phyloP scores from a whole-genome alignment of 2,797 vertebrate species.

The Cossypha dichroa region DNA sequence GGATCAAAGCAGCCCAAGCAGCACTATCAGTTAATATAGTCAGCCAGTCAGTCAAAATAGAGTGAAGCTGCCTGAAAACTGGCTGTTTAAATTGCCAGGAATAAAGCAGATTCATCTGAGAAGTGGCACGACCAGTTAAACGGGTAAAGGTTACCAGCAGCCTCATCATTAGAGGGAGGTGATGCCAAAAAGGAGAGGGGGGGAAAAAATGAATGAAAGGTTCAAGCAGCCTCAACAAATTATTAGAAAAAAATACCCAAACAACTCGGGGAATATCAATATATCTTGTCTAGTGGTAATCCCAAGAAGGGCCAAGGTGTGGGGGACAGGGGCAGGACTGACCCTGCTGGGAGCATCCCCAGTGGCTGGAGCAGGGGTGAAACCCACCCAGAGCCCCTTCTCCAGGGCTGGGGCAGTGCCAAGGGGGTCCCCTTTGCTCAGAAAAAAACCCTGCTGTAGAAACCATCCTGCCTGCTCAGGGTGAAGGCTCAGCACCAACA shows the following conservation, averaged over 20 bases:
- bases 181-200: neutral
- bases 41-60: slow-evolving; percentile 58
- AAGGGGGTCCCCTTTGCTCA: neutral
- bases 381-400: neutral
- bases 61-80: slow-evolving; percentile 57
- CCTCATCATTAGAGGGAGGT: neutral
- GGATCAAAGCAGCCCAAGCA: slow-evolving; percentile 67
- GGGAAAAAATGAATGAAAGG: neutral
- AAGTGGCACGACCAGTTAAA: slow-evolving; percentile 46
- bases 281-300: neutral
- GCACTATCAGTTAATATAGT: slow-evolving; percentile 53
- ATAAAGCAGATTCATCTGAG: slow-evolving; percentile 39
- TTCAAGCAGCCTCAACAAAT: neutral
- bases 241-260: neutral
- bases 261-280: neutral
- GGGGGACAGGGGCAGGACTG: neutral
- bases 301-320: neutral
- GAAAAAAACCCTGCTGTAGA: neutral
- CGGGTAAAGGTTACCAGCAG: neutral
- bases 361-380: neutral
- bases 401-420: neutral
- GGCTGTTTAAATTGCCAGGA: neutral
- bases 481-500: neutral
- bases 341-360: neutral
- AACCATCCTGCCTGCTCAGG: neutral